A percentile compares a stretch with the other conserved stretches of the same genome.
phyloP scores from a whole-genome alignment of 2,113 vertebrate genomes.

The Elgaria multicarinata region DNA sequence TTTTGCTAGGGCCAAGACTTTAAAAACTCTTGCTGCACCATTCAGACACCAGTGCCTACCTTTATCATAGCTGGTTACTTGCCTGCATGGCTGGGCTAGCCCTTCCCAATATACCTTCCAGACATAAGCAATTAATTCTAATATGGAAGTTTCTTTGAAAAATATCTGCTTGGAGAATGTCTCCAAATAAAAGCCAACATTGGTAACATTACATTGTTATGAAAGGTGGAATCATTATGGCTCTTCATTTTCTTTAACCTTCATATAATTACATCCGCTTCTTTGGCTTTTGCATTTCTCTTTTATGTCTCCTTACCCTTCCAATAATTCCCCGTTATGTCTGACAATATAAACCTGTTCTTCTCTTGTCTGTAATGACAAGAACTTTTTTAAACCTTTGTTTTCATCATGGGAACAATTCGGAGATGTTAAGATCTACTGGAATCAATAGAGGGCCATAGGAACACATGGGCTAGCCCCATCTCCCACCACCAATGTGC shows the following conservation, averaged over 20 bases:
- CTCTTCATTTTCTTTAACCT: neutral
- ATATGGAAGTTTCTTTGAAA: neutral
- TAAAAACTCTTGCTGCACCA: neutral
- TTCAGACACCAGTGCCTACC: neutral
- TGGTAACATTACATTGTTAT: neutral
- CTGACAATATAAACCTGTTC: neutral
- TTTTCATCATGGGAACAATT: neutral
- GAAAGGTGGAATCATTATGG: neutral
- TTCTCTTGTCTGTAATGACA: neutral
- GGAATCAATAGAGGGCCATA: neutral
- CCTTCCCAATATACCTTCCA: too few relatives aligned
- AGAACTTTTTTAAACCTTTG: neutral
- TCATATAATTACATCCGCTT: neutral
- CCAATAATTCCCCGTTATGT: neutral
- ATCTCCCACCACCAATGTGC: too few relatives aligned
- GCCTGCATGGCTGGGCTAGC: neutral
- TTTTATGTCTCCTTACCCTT: neutral
- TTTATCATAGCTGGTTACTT: neutral
- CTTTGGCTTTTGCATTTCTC: neutral
- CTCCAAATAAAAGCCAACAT: neutral
- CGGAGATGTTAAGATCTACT: neutral
- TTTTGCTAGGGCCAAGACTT: neutral
- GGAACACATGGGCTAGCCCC: too few relatives aligned
- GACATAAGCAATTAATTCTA: slow-evolving; percentile 50
- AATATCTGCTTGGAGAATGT: neutral